phyloP scores from a whole-genome alignment of 2,888 invertebrate genomes.

The Nycteola revayana region DNA sequence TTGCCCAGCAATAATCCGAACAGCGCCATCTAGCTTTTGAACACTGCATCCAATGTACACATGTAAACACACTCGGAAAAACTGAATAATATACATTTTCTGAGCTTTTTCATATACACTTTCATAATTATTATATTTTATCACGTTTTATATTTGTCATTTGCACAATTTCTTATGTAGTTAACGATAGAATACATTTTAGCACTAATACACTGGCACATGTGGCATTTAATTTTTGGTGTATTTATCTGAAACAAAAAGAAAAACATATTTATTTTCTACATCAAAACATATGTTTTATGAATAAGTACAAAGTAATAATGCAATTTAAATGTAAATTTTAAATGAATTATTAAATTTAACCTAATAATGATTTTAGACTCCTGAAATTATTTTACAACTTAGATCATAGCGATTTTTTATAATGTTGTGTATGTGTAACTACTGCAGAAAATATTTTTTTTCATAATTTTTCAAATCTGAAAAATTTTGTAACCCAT shows the following conservation, averaged over 20 bases:
- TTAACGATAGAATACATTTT: slow-evolving; percentile 50
- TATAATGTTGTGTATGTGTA: too few relatives aligned
- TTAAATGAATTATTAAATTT: too few relatives aligned
- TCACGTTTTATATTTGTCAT: slow-evolving; percentile 51
- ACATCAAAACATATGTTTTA: neutral
- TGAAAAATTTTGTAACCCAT: too few relatives aligned
- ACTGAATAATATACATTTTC: slow-evolving; percentile 5
- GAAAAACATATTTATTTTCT: slow-evolving; percentile 1
- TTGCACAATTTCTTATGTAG: slow-evolving; percentile 43
- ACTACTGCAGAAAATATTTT: too few relatives aligned
- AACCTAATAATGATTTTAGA: too few relatives aligned
- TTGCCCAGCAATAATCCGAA: slow-evolving; percentile 55
- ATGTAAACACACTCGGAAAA: slow-evolving; percentile 45
- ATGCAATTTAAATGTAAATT: too few relatives aligned
- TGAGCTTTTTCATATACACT: slow-evolving; percentile 30
- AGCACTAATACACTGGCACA: slow-evolving; percentile 64
- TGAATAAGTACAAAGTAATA: too few relatives aligned
- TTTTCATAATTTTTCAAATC: too few relatives aligned
- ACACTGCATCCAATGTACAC: slow-evolving; percentile 78
- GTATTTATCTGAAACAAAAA: slow-evolving; percentile 66
- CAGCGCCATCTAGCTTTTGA: slow-evolving; percentile 66
- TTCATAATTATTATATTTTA: slow-evolving; percentile 25
- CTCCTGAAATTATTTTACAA: too few relatives aligned
- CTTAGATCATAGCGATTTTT: too few relatives aligned
- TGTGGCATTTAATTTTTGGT: slow-evolving; percentile 57